phyloP scores from a whole-genome alignment of 2,113 vertebrate genomes.

The Brienomyrus brachyistius region DNA sequence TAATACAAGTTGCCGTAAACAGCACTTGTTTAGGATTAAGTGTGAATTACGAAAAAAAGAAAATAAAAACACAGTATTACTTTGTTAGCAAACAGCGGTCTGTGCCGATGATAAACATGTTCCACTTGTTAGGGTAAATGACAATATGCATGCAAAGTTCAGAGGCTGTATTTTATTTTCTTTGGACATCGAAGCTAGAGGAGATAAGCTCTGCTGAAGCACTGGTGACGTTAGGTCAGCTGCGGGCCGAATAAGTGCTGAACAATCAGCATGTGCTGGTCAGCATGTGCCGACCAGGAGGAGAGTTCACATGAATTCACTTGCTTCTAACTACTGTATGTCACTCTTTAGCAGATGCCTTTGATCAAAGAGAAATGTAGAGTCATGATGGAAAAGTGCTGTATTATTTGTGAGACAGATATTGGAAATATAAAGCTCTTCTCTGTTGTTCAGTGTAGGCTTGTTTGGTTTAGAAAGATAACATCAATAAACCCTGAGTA shows the following conservation, averaged over 20 bases:
- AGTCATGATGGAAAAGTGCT: neutral
- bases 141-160: neutral
- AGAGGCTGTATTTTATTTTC: neutral
- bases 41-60: neutral
- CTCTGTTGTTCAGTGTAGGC: neutral
- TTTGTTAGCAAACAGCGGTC: neutral
- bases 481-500: neutral
- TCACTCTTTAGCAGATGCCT: too few relatives aligned
- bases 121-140: neutral
- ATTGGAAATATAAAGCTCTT: neutral
- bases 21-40: neutral
- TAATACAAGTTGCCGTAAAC: neutral
- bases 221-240: neutral
- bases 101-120: neutral
- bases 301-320: neutral
- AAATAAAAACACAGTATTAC: neutral
- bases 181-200: neutral
- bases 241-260: neutral
- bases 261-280: neutral
- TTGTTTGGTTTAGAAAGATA: neutral
- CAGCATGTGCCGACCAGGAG: neutral
- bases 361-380: too few relatives aligned
- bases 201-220: neutral
- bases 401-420: neutral
- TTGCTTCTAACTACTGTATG: neutral